Evolutionary conservation across 2,113 vertebrate genomes (phyloP), one percentile per base, ranked within the genome.

Genomic region (Ornithorhynchus anatinus): DNA sequence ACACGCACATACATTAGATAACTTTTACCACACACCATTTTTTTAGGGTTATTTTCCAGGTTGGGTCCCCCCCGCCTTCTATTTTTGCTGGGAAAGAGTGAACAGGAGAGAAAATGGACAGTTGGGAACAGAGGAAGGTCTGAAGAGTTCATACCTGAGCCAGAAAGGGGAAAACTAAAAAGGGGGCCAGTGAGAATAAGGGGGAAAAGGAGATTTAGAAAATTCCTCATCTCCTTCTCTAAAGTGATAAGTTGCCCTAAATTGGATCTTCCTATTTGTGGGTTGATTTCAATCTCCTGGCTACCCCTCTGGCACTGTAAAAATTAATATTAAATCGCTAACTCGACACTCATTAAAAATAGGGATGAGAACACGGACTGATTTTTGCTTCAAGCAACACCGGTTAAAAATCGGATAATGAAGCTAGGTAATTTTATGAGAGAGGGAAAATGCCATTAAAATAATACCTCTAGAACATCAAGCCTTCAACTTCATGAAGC

Each of bases 251-350:
- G 36, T n/a, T 25, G 39, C 31, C 25, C 32, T 38, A 59, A 42
- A 13, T 17, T 35, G 53, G 35, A 42, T 23, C 25, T 27, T 68
- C 25, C 39, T 44, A 39, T 59, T 19, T 25, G 4, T 50, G 17
- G 22, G 59, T 42, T 19, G 8, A 31, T 54, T 59, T 69, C 60
- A n/a, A 32, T 5, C 57, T 50, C 69, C 35, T 58, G 37, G 22
- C 56, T 37, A 29, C 37, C 22, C 20, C 2, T 6, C 45, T 13
- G 10, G 29, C 31, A 40, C 48, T 66, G 68, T 54, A 48, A 52
- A 63, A 69, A 80, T 62, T 61, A 56, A 54, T n/a, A 31, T 13
- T 39, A 13, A n/a, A n/a, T n/a, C n/a, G n/a, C n/a, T n/a, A n/a
- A 17, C 14, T 31, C 53, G 42, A 61, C 35, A 59, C 35, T 50